Evolutionary conservation across 2,113 vertebrate genomes (phyloP).

Genomic region (Platichthys flesus): DNA sequence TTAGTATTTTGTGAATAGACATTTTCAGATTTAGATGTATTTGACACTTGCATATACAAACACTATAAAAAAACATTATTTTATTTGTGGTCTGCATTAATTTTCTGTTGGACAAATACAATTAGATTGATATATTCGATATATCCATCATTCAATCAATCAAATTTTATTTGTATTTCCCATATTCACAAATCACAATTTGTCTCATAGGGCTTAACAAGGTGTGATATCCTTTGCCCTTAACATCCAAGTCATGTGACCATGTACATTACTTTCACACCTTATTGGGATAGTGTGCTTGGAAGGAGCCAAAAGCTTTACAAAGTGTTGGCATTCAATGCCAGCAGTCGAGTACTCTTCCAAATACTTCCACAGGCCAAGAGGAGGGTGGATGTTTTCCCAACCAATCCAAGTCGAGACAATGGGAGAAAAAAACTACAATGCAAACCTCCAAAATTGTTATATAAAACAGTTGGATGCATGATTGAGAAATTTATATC

Average conservation of each 20-base stretch:
- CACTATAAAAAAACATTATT: too few species aligned
- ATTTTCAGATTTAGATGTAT: too few species aligned
- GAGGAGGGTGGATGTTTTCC: slow-evolving; percentile 48
- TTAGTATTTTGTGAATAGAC: background rate
- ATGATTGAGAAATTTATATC: slow-evolving; percentile 37
- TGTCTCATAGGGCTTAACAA: too few species aligned
- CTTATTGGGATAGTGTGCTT: slow-evolving; percentile 38
- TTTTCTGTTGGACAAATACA: too few species aligned
- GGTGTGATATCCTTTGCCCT: too few species aligned
- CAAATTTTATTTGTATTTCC: too few species aligned
- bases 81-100: too few species aligned
- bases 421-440: slow-evolving; percentile 11
- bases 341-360: slow-evolving; percentile 15
- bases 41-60: too few species aligned
- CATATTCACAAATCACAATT: too few species aligned
- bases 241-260: slow-evolving; percentile 4
- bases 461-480: slow-evolving; percentile 49
- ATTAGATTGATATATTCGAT: too few species aligned
- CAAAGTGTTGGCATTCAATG: slow-evolving; percentile 36
- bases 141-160: too few species aligned
- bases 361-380: slow-evolving; percentile 43
- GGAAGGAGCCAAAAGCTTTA: slow-evolving; percentile 26
- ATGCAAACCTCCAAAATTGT: slow-evolving; percentile 38
- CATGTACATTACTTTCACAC: slow-evolving; percentile 34
- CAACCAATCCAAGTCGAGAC: slow-evolving; percentile 36